Percentiles rank a stretch among this genome's conserved stretches.
These are phyloP conservation scores for Speoplatyrhinus poulsoni DNA, from an alignment of 2,113 vertebrate species.

Conservation along the genomic window DNA sequence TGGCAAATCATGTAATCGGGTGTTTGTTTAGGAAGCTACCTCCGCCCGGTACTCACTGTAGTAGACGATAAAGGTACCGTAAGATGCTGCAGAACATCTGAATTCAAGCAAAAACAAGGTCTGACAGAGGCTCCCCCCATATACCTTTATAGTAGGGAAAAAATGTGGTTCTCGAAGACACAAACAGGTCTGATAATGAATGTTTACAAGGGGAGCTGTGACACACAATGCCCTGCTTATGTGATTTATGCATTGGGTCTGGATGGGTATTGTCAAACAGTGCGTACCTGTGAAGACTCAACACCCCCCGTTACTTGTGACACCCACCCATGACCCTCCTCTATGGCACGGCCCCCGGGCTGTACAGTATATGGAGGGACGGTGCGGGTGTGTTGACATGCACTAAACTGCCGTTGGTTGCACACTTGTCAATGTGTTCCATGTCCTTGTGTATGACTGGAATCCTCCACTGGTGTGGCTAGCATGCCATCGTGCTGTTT, in stretches of 20 bases:
- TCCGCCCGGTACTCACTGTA: too few relatives aligned
- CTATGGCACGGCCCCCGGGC: not conserved
- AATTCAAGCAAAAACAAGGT: too few relatives aligned
- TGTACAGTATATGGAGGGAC: slow-evolving; percentile 24
- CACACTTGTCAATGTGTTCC: slow-evolving; percentile 53
- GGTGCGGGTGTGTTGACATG: slow-evolving; percentile 36
- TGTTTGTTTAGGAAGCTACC: too few relatives aligned
- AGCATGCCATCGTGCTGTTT: slow-evolving; percentile 48
- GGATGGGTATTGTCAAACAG: slow-evolving; percentile 40
- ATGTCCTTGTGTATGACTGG: slow-evolving; percentile 44
- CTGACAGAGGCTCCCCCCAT: too few relatives aligned
- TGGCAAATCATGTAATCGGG: too few relatives aligned
- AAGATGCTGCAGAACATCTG: too few relatives aligned
- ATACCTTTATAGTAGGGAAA: not conserved
- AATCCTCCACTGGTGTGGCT: slow-evolving; percentile 30
- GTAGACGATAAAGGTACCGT: too few relatives aligned
- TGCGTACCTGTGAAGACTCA: slow-evolving; percentile 40
- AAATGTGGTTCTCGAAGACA: slow-evolving; percentile 26
- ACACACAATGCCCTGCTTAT: slow-evolving; percentile 34
- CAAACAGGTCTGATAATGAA: slow-evolving; percentile 33
- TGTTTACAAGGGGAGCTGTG: slow-evolving; percentile 27
- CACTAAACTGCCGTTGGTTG: slow-evolving; percentile 39
- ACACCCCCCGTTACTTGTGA: slow-evolving; percentile 37
- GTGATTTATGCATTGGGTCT: slow-evolving; percentile 25
- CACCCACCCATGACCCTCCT: slow-evolving; percentile 37